These are phyloP conservation scores for Rhopilema esculentum DNA, from an alignment of 30 jellyfish, hydroid and myxozoan species.

Conservation along the genomic window DNA sequence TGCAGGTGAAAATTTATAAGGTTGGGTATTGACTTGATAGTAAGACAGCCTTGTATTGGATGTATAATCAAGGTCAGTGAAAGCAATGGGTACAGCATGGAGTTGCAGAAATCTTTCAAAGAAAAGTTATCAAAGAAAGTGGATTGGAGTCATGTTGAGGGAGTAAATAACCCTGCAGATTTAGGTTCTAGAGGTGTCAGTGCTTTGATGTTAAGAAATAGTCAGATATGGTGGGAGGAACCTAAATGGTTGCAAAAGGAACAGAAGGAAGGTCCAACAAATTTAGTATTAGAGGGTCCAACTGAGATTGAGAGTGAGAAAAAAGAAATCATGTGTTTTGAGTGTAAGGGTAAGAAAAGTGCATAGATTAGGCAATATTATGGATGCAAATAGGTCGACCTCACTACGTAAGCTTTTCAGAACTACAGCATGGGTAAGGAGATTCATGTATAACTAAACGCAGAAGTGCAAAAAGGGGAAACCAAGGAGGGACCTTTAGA, in stretches of 20 bases:
- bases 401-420: conserved; percentile 7
- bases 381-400: conserved; percentile 20
- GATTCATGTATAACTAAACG: background rate
- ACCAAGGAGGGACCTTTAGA: background rate
- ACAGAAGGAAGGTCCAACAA: conserved; percentile 45
- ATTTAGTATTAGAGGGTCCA: background rate
- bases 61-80: conserved; percentile 47
- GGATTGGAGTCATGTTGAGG: conserved; percentile 39
- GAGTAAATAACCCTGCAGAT: conserved; percentile 66
- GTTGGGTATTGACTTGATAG: conserved; percentile 56
- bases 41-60: conserved; percentile 33
- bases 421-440: conserved; percentile 24
- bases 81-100: conserved; percentile 32
- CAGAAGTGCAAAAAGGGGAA: background rate
- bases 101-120: conserved; percentile 38
- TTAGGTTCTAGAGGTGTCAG: conserved; percentile 37
- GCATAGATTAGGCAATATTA: conserved; percentile 9
- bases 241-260: conserved; percentile 38
- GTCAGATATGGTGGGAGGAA: conserved; percentile 65
- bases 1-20: conserved; percentile 12
- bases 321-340: conserved; percentile 35
- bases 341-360: background rate
- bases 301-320: conserved; percentile 19
- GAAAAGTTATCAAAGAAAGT: conserved; percentile 1
- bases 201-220: background rate